Conservation (phyloP, 2,113 vertebrate species). For the Actenoides hombroni region DNA sequence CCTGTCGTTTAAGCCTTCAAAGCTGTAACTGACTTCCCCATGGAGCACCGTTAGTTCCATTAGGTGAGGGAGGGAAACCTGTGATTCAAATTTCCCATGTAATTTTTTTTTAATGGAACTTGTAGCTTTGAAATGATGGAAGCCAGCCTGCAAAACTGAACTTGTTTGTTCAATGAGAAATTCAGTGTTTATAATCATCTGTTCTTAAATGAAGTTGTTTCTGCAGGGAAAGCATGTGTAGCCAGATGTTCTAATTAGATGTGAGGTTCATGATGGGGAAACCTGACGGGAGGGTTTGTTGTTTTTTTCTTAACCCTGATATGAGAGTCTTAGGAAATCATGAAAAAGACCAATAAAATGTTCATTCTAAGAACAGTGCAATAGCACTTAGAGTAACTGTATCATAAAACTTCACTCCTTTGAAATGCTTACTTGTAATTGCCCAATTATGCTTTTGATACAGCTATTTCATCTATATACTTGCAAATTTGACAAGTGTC, state of each 20-base stretch:
- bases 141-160: neutral
- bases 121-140: neutral
- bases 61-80: neutral
- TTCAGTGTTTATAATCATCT: neutral
- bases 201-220: neutral
- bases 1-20: neutral
- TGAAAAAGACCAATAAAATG: neutral
- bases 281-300: neutral
- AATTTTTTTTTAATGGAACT: neutral
- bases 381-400: neutral
- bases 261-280: neutral
- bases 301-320: neutral
- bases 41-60: neutral
- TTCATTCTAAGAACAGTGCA: neutral
- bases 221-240: neutral
- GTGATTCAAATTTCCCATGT: neutral
- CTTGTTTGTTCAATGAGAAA: neutral
- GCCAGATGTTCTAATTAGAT: neutral
- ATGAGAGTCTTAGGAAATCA: neutral
- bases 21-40: neutral
- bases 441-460: neutral
- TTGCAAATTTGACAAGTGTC: neutral
- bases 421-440: neutral
- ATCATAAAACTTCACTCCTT: neutral
- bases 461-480: neutral